Evolutionary conservation across 2,888 invertebrate genomes (phyloP).

Genomic region (Cosmorhoe ocellata): DNA sequence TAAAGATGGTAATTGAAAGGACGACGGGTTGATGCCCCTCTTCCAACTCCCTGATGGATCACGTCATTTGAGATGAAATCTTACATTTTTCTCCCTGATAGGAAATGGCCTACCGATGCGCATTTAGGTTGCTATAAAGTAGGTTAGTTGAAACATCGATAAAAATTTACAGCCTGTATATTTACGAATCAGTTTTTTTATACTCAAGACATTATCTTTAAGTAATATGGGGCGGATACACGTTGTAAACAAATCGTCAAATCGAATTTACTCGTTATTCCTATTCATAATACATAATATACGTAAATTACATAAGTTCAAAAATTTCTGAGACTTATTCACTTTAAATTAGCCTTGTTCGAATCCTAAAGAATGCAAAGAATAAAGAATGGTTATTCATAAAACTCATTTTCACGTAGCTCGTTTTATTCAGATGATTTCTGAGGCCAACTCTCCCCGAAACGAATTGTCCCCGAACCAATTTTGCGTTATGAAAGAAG

Average conservation of each 20-base stretch:
- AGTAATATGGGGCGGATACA: no score
- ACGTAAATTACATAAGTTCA: no score
- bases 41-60: constrained; percentile 71
- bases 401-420: constrained; percentile 22
- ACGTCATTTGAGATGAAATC: constrained; percentile 65
- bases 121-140: constrained; percentile 30
- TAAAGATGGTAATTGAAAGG: constrained; percentile 79
- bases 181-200: no score
- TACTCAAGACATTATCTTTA: no score
- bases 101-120: constrained; percentile 36
- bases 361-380: background rate
- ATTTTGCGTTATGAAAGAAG: constrained; percentile 74
- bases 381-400: constrained; percentile 12
- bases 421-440: constrained; percentile 45
- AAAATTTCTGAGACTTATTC: constrained; percentile 3
- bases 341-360: constrained; percentile 7
- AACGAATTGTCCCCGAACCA: constrained; percentile 70
- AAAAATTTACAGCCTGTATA: no score
- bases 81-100: constrained; percentile 53
- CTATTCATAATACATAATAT: background rate
- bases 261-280: no score
- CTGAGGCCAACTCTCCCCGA: constrained; percentile 37
- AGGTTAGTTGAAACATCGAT: constrained; percentile 29
- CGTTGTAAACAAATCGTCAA: no score
- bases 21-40: constrained; percentile 72